A percentile compares a stretch with the other conserved stretches of the same genome.
phyloP scores from a whole-genome alignment of 2,797 vertebrate species.

The Clarias platycephalus region DNA sequence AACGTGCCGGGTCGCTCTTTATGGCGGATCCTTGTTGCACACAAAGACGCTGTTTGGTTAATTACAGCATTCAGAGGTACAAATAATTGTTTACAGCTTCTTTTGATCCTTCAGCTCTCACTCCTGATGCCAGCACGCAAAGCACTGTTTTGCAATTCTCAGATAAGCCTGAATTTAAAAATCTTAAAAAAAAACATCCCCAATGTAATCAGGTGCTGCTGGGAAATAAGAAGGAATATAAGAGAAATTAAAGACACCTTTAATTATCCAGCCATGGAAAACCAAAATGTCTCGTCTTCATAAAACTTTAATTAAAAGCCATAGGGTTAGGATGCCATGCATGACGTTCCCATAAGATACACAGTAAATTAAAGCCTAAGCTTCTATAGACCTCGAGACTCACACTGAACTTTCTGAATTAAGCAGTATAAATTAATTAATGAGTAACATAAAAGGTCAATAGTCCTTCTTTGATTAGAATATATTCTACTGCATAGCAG shows the following conservation, averaged over 20 bases:
- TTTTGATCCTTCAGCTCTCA: background rate
- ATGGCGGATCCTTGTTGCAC: background rate
- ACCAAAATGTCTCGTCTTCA: background rate
- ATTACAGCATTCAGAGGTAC: constrained; percentile 31
- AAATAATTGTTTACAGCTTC: constrained; percentile 32
- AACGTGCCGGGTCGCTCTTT: constrained; percentile 5
- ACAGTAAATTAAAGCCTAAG: background rate
- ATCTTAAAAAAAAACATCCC: background rate
- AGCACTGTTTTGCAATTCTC: background rate
- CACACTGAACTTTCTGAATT: background rate
- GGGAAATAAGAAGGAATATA: background rate
- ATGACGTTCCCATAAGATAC: background rate
- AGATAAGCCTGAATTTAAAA: background rate
- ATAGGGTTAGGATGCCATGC: background rate
- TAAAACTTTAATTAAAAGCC: background rate
- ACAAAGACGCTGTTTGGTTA: constrained; percentile 23
- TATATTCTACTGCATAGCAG: background rate
- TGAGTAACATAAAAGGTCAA: background rate
- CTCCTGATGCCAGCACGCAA: background rate
- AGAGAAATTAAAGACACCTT: background rate
- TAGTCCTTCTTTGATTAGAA: background rate
- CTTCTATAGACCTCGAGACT: background rate
- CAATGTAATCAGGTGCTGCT: background rate
- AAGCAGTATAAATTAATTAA: background rate
- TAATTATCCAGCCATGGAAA: background rate